phyloP scores from a whole-genome alignment of 2,113 vertebrate genomes.

The Microcebus griseorufus region DNA sequence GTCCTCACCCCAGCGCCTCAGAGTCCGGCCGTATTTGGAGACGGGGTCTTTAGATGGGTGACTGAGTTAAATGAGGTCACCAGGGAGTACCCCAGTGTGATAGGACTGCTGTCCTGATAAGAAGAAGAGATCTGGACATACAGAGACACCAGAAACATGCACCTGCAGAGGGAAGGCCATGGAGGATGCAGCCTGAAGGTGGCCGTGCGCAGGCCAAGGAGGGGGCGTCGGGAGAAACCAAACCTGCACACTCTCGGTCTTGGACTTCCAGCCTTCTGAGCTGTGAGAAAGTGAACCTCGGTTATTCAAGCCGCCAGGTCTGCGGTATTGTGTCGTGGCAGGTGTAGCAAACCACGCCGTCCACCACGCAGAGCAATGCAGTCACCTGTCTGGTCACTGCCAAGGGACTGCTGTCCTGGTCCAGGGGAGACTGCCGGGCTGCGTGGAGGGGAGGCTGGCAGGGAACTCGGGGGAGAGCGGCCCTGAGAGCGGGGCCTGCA shows the following conservation, averaged over 20 bases:
- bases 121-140: not conserved
- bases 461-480: not conserved
- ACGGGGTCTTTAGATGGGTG: not conserved
- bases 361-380: not conserved
- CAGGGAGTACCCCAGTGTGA: no score
- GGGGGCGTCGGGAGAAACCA: not conserved
- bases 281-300: not conserved
- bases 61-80: not conserved
- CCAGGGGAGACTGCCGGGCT: not conserved
- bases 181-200: not conserved
- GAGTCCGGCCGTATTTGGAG: not conserved
- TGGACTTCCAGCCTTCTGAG: not conserved
- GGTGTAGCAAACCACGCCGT: not conserved
- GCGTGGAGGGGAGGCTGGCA: not conserved
- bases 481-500: no score
- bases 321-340: not conserved
- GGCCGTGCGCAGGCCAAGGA: rapidly evolving
- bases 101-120: not conserved
- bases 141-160: no score
- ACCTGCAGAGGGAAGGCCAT: rapidly evolving
- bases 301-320: not conserved
- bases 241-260: not conserved
- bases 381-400: not conserved
- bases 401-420: not conserved
- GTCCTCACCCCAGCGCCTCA: not conserved